A percentile compares a stretch with the other conserved stretches of the same genome.
Evolutionary conservation across 1,140 invertebrate genomes (phyloP).

Genomic region (Pseudachorutes palmiensis): DNA sequence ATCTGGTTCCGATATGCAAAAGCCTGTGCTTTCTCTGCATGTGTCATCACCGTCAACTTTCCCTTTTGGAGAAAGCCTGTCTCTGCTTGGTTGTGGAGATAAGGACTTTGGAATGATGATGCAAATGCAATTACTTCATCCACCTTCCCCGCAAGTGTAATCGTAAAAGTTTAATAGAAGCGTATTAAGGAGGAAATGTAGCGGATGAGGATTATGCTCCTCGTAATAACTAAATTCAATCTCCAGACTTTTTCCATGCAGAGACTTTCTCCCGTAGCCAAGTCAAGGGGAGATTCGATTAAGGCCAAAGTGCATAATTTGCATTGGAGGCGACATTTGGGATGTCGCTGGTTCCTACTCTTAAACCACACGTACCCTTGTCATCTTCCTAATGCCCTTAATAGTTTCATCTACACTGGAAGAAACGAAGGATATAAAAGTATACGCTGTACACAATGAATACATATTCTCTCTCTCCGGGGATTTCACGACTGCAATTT

Average conservation of each 20-base stretch:
- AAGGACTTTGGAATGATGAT: not conserved
- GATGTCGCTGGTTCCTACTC: not conserved
- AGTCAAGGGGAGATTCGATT: not conserved
- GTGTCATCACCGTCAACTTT: not conserved
- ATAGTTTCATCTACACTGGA: not conserved
- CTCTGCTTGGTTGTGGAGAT: not conserved
- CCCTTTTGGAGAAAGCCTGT: not conserved
- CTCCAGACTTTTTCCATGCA: not conserved
- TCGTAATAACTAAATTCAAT: not conserved
- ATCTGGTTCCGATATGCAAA: too few species aligned
- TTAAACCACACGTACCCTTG: too few species aligned
- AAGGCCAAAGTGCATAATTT: not conserved
- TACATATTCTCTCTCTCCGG: not conserved
- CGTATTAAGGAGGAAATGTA: not conserved
- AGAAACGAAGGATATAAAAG: too few species aligned
- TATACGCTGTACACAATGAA: not conserved
- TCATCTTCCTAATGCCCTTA: not conserved
- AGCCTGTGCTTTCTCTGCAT: too few species aligned
- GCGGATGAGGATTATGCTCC: not conserved
- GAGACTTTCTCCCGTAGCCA: not conserved
- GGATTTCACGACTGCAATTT: not conserved
- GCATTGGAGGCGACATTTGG: not conserved
- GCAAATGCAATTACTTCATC: not conserved
- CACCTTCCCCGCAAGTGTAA: not conserved
- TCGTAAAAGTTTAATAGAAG: not conserved